These are phyloP conservation scores for Numenius arquata DNA, from an alignment of 2,113 vertebrate species.

Conservation along the genomic window DNA sequence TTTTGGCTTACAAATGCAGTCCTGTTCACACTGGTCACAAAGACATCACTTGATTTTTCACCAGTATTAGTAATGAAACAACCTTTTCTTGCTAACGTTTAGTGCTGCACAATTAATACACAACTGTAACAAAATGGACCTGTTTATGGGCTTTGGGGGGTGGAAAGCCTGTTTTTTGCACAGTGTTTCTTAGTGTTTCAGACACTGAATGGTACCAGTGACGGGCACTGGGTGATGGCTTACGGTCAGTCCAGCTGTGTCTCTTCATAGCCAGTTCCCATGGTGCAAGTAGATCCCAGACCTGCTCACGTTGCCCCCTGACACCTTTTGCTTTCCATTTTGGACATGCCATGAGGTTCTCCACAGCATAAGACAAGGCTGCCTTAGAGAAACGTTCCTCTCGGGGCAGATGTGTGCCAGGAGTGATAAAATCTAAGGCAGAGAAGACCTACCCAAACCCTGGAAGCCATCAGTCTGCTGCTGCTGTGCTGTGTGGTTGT, in stretches of 20 bases:
- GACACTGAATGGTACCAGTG: background rate
- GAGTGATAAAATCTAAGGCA: background rate
- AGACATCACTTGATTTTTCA: slow-evolving; percentile 62
- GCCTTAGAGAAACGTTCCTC: background rate
- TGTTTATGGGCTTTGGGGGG: background rate
- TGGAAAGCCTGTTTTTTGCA: background rate
- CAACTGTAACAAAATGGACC: background rate
- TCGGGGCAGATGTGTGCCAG: background rate
- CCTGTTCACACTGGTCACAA: slow-evolving; percentile 45
- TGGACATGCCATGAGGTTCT: background rate
- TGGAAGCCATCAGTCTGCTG: background rate
- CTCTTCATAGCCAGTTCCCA: background rate
- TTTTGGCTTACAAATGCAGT: slow-evolving; percentile 19
- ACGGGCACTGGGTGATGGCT: background rate
- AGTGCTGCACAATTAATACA: background rate
- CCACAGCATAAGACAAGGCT: background rate
- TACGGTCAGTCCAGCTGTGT: background rate
- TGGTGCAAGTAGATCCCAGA: background rate
- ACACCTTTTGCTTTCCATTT: background rate
- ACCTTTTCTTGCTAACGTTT: slow-evolving; percentile 16
- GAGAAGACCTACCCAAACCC: background rate
- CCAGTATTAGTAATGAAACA: slow-evolving; percentile 24
- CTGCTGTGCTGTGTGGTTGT: background rate
- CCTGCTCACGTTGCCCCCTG: accelerated
- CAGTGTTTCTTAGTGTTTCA: background rate